Conservation (phyloP, 1,140 invertebrate species). For the Lepidurus apus region DNA sequence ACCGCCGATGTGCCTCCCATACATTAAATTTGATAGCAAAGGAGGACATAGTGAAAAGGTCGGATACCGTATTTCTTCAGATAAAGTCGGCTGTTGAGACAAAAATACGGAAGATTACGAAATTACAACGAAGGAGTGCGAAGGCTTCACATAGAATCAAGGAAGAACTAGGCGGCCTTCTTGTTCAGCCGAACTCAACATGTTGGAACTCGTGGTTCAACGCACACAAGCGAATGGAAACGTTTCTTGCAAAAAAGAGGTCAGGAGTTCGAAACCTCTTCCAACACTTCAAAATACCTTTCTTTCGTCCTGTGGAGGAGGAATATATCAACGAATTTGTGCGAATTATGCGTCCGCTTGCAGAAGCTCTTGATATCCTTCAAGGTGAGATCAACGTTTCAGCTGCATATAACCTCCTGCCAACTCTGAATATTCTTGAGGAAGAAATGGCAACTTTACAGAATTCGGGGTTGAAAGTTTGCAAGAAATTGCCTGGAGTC, state of each 20-base stretch:
- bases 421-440: neutral
- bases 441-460: neutral
- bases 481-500: neutral
- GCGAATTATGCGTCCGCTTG: too few relatives aligned
- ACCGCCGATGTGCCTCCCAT: neutral
- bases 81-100: neutral
- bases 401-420: neutral
- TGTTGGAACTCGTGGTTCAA: slow-evolving; percentile 12
- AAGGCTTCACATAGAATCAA: neutral
- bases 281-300: too few relatives aligned
- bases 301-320: too few relatives aligned
- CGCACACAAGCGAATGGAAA: neutral
- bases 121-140: neutral
- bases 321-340: too few relatives aligned
- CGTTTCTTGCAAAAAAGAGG: neutral
- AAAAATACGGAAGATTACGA: too few relatives aligned
- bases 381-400: neutral
- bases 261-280: neutral
- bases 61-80: neutral
- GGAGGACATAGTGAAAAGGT: neutral
- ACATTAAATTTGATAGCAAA: slow-evolving; percentile 24
- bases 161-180: too few relatives aligned
- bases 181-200: neutral
- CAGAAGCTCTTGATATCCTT: slow-evolving; percentile 20
- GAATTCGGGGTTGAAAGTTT: neutral